These are phyloP conservation scores for Brachycybe producta DNA, from an alignment of 2,888 invertebrate genomes.

Conservation along the genomic window DNA sequence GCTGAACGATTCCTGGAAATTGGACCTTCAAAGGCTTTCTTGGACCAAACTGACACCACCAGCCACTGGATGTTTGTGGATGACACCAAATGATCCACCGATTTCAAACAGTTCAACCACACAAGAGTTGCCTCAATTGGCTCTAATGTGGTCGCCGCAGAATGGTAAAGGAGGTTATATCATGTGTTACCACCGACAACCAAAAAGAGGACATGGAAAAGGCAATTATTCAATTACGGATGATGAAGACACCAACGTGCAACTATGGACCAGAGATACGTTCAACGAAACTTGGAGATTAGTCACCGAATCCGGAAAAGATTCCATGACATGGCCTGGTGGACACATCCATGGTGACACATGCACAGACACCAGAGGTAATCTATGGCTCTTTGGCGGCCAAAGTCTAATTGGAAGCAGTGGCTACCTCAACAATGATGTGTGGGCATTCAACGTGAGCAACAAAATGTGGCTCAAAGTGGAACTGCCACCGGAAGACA, in stretches of 20 bases:
- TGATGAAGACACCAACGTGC: slow-evolving; percentile 4
- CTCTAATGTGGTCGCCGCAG: neutral
- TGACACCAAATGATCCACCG: neutral
- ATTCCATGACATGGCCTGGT: slow-evolving; percentile 7
- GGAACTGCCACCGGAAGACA: neutral
- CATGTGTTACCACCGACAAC: too few relatives aligned
- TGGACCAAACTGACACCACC: neutral
- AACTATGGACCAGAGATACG: neutral
- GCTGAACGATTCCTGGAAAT: slow-evolving; percentile 6
- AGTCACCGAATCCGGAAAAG: slow-evolving; percentile 1
- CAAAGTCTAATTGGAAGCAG: slow-evolving; percentile 3
- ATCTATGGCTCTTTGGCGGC: slow-evolving; percentile 13
- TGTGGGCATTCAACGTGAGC: slow-evolving; percentile 1
- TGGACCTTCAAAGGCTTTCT: neutral
- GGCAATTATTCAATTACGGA: too few relatives aligned
- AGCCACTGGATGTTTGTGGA: neutral
- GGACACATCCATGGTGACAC: slow-evolving; percentile 3
- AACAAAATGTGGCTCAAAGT: slow-evolving; percentile 3
- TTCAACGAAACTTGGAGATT: neutral
- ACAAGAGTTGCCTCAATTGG: neutral
- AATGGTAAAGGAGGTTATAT: neutral
- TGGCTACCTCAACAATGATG: slow-evolving; percentile 13
- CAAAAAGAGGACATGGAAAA: too few relatives aligned
- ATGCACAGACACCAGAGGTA: slow-evolving; percentile 3
- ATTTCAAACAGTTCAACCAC: neutral